These are phyloP conservation scores for Antheraea yamamai DNA, from an alignment of 2,888 invertebrate species.

Conservation along the genomic window DNA sequence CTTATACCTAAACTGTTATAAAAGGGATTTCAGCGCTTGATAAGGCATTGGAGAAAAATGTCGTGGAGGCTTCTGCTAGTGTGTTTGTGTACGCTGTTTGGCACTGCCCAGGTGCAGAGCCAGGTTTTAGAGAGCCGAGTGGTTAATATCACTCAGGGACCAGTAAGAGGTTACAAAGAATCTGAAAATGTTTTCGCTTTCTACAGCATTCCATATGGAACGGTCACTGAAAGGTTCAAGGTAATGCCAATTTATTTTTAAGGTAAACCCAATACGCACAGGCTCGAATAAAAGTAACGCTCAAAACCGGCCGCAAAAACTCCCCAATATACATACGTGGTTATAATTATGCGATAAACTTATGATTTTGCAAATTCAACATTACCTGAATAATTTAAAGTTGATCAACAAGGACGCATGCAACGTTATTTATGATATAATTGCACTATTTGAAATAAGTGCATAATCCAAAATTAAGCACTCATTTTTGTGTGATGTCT, in stretches of 20 bases:
- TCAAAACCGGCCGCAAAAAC: too few relatives aligned
- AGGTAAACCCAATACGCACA: not conserved
- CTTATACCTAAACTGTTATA: not conserved
- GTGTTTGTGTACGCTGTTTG: not conserved
- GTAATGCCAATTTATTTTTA: not conserved
- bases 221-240: slow-evolving; percentile 29
- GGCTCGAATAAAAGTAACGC: too few relatives aligned
- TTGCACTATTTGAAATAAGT: too few relatives aligned
- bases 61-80: slow-evolving; percentile 4
- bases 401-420: too few relatives aligned
- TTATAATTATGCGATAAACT: too few relatives aligned
- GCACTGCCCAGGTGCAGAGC: not conserved
- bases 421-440: too few relatives aligned
- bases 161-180: slow-evolving; percentile 45
- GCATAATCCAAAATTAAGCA: too few relatives aligned
- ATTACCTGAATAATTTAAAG: too few relatives aligned
- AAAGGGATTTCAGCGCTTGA: not conserved
- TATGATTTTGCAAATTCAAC: too few relatives aligned
- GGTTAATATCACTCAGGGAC: slow-evolving; percentile 43
- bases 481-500: too few relatives aligned
- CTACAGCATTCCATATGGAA: slow-evolving; percentile 54
- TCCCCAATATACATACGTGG: too few relatives aligned
- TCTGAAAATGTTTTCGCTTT: slow-evolving; percentile 40
- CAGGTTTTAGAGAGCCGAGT: slow-evolving; percentile 22
- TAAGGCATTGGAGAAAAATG: slow-evolving; percentile 2